Evolutionary conservation across 2,888 invertebrate species (phyloP).

Genomic region (Euspilapteryx auroguttella): DNA sequence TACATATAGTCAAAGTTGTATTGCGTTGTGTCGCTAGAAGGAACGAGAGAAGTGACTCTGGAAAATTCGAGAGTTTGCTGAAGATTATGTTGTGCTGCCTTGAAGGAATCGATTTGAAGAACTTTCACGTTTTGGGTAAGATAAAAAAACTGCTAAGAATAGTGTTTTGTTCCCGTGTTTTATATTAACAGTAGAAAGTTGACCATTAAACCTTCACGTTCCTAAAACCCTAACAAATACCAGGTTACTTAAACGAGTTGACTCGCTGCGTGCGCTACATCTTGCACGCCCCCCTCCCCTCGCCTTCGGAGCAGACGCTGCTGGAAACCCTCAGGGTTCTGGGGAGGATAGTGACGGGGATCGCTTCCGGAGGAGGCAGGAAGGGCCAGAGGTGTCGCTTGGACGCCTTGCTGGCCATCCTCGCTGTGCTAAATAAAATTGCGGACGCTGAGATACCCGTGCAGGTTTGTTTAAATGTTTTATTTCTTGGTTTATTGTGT

Average conservation of each 20-base stretch:
- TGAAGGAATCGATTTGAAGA: constrained; percentile 36
- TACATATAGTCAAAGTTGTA: constrained; percentile 36
- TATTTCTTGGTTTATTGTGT: not conserved
- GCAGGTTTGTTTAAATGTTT: constrained; percentile 20
- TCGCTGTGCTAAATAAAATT: constrained; percentile 25
- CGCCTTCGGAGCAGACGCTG: constrained; percentile 30
- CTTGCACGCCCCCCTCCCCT: constrained; percentile 26
- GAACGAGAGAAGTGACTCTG: constrained; percentile 18
- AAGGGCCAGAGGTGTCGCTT: constrained; percentile 40
- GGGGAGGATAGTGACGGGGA: constrained; percentile 20
- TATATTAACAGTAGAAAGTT: too few relatives aligned
- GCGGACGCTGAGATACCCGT: constrained; percentile 25
- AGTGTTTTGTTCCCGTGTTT: too few relatives aligned
- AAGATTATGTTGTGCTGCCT: constrained; percentile 41
- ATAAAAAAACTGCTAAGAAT: not conserved
- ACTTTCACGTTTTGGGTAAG: constrained; percentile 51
- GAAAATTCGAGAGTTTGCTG: constrained; percentile 31
- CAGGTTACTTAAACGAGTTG: constrained; percentile 44
- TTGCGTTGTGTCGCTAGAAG: constrained; percentile 23
- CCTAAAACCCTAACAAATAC: constrained; percentile 5
- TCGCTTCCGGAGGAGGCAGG: constrained; percentile 29
- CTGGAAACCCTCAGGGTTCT: constrained; percentile 19
- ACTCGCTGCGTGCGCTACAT: constrained; percentile 36
- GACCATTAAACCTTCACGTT: not conserved
- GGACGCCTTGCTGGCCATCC: constrained; percentile 26